Evolutionary conservation across 2,113 vertebrate species (phyloP).

Genomic region (Tauraco erythrolophus): DNA sequence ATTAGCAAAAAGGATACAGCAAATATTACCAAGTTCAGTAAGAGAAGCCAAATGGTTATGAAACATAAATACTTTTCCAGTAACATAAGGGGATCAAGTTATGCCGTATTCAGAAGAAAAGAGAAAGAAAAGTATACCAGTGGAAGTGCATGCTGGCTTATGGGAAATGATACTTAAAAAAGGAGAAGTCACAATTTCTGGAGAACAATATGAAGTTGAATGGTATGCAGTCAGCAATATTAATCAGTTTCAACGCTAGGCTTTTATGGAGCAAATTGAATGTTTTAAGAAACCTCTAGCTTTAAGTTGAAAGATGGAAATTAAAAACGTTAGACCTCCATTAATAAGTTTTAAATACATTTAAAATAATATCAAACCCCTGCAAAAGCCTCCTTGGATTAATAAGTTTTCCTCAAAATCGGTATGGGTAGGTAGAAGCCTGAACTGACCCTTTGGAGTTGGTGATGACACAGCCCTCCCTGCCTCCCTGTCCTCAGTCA

Average conservation of each 20-base stretch:
- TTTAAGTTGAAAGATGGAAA: background rate
- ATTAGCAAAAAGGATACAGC: background rate
- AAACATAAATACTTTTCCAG: conserved; percentile 14
- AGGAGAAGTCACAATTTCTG: background rate
- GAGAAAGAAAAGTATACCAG: background rate
- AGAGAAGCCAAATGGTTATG: background rate
- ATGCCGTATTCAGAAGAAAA: background rate
- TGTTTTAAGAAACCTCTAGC: background rate
- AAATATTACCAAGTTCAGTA: background rate
- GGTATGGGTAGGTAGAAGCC: background rate
- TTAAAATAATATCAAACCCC: background rate
- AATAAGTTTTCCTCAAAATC: background rate
- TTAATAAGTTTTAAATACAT: background rate
- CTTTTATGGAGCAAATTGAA: background rate
- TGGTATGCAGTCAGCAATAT: background rate
- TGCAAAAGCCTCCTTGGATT: background rate
- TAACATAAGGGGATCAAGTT: background rate
- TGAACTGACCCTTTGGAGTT: background rate
- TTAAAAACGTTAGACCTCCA: background rate
- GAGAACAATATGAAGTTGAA: background rate
- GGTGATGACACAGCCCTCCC: background rate
- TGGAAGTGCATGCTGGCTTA: background rate
- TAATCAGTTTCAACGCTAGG: background rate
- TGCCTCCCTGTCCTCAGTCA: background rate
- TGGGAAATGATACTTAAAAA: background rate